A percentile compares a stretch with the other conserved stretches of the same genome.
phyloP scores from a whole-genome alignment of 2,113 vertebrate genomes.

The Plectropomus leopardus region DNA sequence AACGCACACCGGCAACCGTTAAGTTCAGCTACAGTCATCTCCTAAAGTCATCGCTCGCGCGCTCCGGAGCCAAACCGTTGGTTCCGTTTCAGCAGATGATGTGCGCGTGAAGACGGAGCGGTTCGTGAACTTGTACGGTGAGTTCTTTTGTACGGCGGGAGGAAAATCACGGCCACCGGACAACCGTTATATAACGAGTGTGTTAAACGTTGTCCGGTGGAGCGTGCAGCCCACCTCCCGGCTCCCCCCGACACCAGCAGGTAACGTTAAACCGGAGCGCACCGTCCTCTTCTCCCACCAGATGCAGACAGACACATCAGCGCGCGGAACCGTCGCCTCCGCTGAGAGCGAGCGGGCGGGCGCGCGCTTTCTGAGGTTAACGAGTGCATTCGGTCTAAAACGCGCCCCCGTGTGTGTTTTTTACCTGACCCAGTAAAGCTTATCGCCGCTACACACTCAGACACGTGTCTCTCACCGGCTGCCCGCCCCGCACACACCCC shows the following conservation, averaged over 20 bases:
- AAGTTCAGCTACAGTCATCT: conserved; percentile 45
- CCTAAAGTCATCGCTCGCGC: conserved; percentile 62
- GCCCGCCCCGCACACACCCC: conserved; percentile 37
- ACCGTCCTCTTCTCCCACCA: conserved; percentile 61
- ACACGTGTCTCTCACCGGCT: conserved; percentile 54
- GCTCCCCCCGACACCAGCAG: conserved; percentile 16
- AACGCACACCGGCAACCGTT: conserved; percentile 36
- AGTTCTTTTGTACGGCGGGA: conserved; percentile 51
- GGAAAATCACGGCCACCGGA: conserved; percentile 41
- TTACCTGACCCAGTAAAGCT: conserved; percentile 74
- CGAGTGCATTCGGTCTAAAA: conserved; percentile 77
- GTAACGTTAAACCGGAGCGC: conserved; percentile 64
- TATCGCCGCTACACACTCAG: conserved; percentile 50
- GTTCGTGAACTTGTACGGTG: conserved; percentile 77
- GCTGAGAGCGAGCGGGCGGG: conserved; percentile 53
- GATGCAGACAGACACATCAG: conserved; percentile 79
- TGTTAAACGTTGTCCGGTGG: conserved; percentile 19
- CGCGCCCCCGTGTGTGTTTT: conserved; percentile 67
- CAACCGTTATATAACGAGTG: not conserved
- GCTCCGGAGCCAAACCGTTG: conserved; percentile 52
- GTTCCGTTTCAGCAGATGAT: conserved; percentile 71
- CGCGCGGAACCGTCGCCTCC: conserved; percentile 69
- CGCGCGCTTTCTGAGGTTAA: conserved; percentile 78
- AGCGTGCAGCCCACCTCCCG: not conserved
- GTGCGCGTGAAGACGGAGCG: conserved; percentile 71